A percentile compares a stretch with the other conserved stretches of the same genome.
Conservation (phyloP, 2,113 vertebrate species). For the Cygnus buccinator region DNA sequence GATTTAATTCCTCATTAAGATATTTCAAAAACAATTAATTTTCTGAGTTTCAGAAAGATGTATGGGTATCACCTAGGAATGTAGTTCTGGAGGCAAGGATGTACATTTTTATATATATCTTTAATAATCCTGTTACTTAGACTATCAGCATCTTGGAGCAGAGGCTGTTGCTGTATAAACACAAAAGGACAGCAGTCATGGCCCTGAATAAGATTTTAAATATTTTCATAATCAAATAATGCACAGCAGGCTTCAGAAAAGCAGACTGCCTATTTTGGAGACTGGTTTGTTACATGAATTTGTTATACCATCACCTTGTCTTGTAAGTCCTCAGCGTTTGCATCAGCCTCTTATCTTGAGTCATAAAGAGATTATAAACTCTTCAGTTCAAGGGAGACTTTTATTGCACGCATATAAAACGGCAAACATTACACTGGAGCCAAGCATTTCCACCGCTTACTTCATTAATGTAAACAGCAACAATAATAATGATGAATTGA, state of each 20-base stretch:
- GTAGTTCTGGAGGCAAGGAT: background rate
- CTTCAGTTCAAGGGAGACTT: background rate
- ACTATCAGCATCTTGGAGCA: background rate
- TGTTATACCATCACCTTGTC: background rate
- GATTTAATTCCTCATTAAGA: background rate
- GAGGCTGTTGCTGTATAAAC: background rate
- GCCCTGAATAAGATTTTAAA: background rate
- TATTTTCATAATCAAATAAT: background rate
- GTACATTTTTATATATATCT: background rate
- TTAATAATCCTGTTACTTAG: background rate
- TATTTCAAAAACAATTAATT: background rate
- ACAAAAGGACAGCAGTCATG: background rate
- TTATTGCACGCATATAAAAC: background rate
- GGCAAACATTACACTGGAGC: background rate
- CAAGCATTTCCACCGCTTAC: background rate
- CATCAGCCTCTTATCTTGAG: background rate
- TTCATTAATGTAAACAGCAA: slow-evolving; percentile 12
- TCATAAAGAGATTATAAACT: background rate
- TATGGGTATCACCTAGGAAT: background rate
- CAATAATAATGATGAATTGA: slow-evolving; percentile 22
- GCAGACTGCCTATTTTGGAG: background rate
- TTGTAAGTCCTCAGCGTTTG: background rate
- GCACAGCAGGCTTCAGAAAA: background rate
- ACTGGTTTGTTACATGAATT: background rate
- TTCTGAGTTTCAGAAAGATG: background rate